These are phyloP conservation scores for Antennarius maculatus DNA, from an alignment of 2,797 vertebrate species.

Conservation along the genomic window DNA sequence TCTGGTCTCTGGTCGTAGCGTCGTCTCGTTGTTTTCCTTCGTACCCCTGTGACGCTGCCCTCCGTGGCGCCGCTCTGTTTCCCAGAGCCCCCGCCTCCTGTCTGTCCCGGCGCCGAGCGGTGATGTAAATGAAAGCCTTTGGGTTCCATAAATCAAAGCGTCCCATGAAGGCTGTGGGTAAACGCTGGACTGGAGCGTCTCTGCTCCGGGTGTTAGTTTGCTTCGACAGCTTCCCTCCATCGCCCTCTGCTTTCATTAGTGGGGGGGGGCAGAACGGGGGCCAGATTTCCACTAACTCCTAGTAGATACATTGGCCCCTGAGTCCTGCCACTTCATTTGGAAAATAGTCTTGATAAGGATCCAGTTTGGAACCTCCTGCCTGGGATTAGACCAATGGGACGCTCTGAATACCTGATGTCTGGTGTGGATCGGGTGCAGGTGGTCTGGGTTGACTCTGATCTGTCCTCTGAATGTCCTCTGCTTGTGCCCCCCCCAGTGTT, in stretches of 20 bases:
- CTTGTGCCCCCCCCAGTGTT: slow-evolving; percentile 81
- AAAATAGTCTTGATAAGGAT: slow-evolving; percentile 65
- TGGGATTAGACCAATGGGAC: slow-evolving; percentile 47
- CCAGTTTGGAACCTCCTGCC: slow-evolving; percentile 67
- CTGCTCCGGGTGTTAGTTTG: slow-evolving; percentile 71
- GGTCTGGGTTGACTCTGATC: slow-evolving; percentile 36
- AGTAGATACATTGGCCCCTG: slow-evolving; percentile 63
- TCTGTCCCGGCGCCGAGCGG: slow-evolving; percentile 75
- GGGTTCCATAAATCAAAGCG: slow-evolving; percentile 73
- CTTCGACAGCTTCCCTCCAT: slow-evolving; percentile 63
- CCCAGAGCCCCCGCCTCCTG: slow-evolving; percentile 63
- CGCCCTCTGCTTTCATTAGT: slow-evolving; percentile 70
- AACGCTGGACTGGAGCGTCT: slow-evolving; percentile 60
- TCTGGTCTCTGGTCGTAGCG: slow-evolving; percentile 30
- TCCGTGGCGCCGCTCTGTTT: slow-evolving; percentile 49
- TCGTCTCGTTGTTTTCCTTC: slow-evolving; percentile 27
- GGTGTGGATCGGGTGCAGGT: slow-evolving; percentile 59
- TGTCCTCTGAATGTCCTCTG: slow-evolving; percentile 19
- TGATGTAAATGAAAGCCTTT: slow-evolving; percentile 80
- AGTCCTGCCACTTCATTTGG: slow-evolving; percentile 77
- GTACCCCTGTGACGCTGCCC: slow-evolving; percentile 48
- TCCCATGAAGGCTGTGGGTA: slow-evolving; percentile 65
- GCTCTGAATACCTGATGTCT: slow-evolving; percentile 52
- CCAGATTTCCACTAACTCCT: slow-evolving; percentile 72
- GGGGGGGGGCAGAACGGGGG: slow-evolving; percentile 48